Evolutionary conservation across 2,888 invertebrate genomes (phyloP).

Genomic region (Drosophila cyrtoloma): DNA sequence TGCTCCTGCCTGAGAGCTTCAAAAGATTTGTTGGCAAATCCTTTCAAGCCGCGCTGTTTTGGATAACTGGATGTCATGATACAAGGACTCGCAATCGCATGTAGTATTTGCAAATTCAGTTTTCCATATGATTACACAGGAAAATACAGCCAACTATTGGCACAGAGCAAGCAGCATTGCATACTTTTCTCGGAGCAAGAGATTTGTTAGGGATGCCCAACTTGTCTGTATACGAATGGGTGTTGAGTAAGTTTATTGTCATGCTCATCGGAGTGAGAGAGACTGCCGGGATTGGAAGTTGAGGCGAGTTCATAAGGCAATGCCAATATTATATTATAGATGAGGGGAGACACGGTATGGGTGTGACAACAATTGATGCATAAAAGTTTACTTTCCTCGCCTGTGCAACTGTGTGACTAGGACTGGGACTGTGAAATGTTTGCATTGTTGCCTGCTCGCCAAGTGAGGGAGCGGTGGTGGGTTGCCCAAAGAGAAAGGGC

Average conservation of each 20-base stretch:
- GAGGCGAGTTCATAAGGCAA: slow-evolving; percentile 67
- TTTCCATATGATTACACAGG: slow-evolving; percentile 80
- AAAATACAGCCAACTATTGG: slow-evolving; percentile 77
- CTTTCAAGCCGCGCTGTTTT: slow-evolving; percentile 55
- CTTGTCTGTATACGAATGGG: slow-evolving; percentile 21
- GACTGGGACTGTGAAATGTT: slow-evolving; percentile 34
- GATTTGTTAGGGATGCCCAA: not conserved
- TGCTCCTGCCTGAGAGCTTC: slow-evolving; percentile 20
- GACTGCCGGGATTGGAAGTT: slow-evolving; percentile 33
- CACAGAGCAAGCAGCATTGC: slow-evolving; percentile 39
- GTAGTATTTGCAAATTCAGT: slow-evolving; percentile 81
- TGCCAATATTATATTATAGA: slow-evolving; percentile 9
- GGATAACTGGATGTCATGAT: slow-evolving; percentile 55
- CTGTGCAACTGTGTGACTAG: slow-evolving; percentile 8
- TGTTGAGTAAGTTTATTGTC: slow-evolving; percentile 59
- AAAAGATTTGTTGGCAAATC: slow-evolving; percentile 36
- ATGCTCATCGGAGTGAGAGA: slow-evolving; percentile 24
- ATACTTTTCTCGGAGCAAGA: slow-evolving; percentile 1
- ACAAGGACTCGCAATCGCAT: slow-evolving; percentile 63
- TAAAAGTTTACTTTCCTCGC: slow-evolving; percentile 69
- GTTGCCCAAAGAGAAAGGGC: not conserved
- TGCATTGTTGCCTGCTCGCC: slow-evolving; percentile 41
- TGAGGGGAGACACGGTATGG: not conserved
- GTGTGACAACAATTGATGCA: slow-evolving; percentile 69
- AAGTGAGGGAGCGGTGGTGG: no score